These are phyloP conservation scores for Ennomos fuscantarius DNA, from an alignment of 2,888 invertebrate genomes.

Conservation along the genomic window DNA sequence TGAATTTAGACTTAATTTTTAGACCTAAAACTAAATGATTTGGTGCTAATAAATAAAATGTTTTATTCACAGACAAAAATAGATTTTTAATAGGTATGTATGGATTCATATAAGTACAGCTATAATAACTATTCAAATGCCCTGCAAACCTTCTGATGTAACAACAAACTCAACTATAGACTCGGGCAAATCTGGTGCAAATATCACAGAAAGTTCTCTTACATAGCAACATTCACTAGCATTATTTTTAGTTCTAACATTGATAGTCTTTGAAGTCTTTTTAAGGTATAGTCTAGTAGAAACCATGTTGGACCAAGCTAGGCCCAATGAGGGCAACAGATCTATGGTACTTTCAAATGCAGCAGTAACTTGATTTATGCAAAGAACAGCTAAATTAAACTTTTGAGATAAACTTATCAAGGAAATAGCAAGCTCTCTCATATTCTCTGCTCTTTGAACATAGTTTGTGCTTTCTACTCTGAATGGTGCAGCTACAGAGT, in stretches of 20 bases:
- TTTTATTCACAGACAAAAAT: too few species aligned
- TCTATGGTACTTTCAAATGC: conserved; percentile 55
- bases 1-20: too few species aligned
- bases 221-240: conserved; percentile 41
- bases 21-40: too few species aligned
- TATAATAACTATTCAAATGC: not conserved
- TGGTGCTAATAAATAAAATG: too few species aligned
- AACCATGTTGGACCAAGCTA: conserved; percentile 81
- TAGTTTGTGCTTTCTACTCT: conserved; percentile 72
- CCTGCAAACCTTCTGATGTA: conserved; percentile 11
- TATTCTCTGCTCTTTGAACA: conserved; percentile 73
- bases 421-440: conserved; percentile 68
- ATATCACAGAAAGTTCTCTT: conserved; percentile 61
- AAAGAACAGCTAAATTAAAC: conserved; percentile 66
- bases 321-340: conserved; percentile 70
- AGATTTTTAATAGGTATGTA: too few species aligned
- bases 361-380: conserved; percentile 77
- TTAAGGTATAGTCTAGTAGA: conserved; percentile 62
- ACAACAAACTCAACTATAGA: conserved; percentile 14
- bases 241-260: conserved; percentile 20
- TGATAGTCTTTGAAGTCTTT: conserved; percentile 43
- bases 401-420: conserved; percentile 62
- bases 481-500: conserved; percentile 78
- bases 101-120: too few species aligned
- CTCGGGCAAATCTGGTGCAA: conserved; percentile 63